Evolutionary conservation across 2,888 invertebrate genomes (phyloP), one percentile per base, ranked within the genome.

Genomic region (Hipparchia sbordonii): DNA sequence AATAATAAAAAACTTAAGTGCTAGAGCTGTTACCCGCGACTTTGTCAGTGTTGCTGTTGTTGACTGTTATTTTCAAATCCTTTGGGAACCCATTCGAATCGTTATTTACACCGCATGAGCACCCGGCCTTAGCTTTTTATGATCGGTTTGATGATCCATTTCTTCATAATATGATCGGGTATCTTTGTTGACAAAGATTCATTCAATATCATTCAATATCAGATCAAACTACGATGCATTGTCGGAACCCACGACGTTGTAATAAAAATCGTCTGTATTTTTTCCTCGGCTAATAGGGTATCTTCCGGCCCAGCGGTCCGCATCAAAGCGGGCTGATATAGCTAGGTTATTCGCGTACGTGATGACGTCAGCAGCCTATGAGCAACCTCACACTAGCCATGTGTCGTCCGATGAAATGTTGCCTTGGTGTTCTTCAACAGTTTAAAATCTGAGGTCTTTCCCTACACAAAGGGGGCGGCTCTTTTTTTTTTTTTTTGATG

Each of bases 241-340:
- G 75, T 72, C 63, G 67, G 71, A 73, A 69, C 66, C 57, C 33
- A 67, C 65, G 62, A 73, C 68, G 67, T 65, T 67, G 69, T 69
- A 69, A 69, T 61, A 69, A 71, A 75, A 70, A 67, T 62, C 67
- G 69, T n/a, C 52, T 57, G 65, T 23, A 57, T 74, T 77, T 78
- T 79, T 77, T 77, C 71, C 76, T 69, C 76, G 72, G 74, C 77
- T 74, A 77, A 76, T 72, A 74, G 77, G 77, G 74, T 76, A 70
- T 75, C 66, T 79, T 79, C 78, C 81, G 74, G 76, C 46, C 79
- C 81, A 81, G 72, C 76, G 79, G 76, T 72, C 80, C 79, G 81
- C 75, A 81, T 81, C 81, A 81, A 81, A 81, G 81, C 74, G 77
- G 74, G 71, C 78, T 73, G 74, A 74, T 77, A 75, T 76, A 75